These are phyloP conservation scores for Ephydatia muelleri DNA, from an alignment of 37 sponge, comb jelly and placozoan species.

Conservation along the genomic window DNA sequence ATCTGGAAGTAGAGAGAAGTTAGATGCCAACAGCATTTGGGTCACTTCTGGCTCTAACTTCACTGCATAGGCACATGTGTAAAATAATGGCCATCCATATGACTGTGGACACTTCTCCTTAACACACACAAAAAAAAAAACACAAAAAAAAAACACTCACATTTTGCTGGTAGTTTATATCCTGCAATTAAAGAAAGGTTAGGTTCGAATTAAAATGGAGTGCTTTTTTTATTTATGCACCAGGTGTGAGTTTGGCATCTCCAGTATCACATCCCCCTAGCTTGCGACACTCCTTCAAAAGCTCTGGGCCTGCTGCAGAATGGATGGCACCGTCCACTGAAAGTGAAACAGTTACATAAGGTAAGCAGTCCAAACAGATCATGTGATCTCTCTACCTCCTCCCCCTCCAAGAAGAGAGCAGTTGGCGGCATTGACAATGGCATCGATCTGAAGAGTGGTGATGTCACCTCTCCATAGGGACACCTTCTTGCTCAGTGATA, in stretches of 20 bases:
- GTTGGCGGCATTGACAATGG: constrained; percentile 98
- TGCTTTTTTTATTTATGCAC: neutral
- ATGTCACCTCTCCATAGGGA: constrained; percentile 93
- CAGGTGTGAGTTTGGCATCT: constrained; percentile 72
- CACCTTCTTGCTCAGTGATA: constrained; percentile 64
- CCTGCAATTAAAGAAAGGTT: constrained; percentile 36
- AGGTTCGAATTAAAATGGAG: neutral
- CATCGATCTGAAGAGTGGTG: constrained; percentile 87
- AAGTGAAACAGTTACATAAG: too few relatives aligned
- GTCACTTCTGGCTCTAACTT: too few relatives aligned
- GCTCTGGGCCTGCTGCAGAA: constrained; percentile 69
- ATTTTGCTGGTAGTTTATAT: constrained; percentile 86
- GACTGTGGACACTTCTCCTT: too few relatives aligned
- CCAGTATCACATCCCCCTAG: constrained; percentile 80
- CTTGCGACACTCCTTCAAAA: constrained; percentile 67
- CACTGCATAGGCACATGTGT: too few relatives aligned
- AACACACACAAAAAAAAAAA: too few relatives aligned
- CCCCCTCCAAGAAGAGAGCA: constrained; percentile 91
- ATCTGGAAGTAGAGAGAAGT: constrained; percentile 54
- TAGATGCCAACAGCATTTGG: too few relatives aligned
- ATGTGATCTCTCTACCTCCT: constrained; percentile 30
- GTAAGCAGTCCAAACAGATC: too few relatives aligned
- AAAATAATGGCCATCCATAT: too few relatives aligned
- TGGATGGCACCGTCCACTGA: constrained; percentile 93
- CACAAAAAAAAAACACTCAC: constrained; percentile 54